Base-by-base conservation (phyloP, 2,797 vertebrate genomes). In the Meriones psammophilus region DNA sequence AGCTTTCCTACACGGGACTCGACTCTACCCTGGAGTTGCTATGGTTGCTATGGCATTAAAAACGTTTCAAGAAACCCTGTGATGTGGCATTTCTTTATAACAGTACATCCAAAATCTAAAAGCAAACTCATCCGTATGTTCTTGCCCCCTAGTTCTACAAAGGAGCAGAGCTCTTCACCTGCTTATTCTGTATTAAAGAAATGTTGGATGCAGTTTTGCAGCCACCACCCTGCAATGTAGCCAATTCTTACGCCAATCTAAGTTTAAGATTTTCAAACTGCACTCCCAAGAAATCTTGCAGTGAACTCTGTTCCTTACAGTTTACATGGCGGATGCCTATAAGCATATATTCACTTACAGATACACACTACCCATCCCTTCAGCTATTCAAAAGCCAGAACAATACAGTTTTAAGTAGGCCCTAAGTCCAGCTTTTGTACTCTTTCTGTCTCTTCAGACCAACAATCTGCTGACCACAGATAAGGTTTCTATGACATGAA, bases 11-110 rank as follows among this genome's bases (percentile, higher is more conserved):
- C 56, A 58, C 1, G 56, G 56, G 56, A 15, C 56, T 17, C 15
- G 56, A 17, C 56, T 4, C 56, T 18, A 18, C 56, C 56, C 56
- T 58, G 56, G 56, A 58, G 56, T 18, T 58, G 56, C 56, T 76
- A 50, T 10, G 28, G 74, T 76, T 24, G 46, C 42, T 42, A 76
- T 14, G 69, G 22, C 54, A 3, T 88, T 58, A 96, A 95, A 92
- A 68, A 79, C 76, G n/a, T 91, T 96, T 92, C 83, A 88, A 94
- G 81, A 95, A 88, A 69, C 77, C 46, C 76, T 92, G 89, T 93
- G 77, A 77, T 77, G 85, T 88, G 94, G 93, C 86, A 93, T 86
- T 86, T 58, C 94, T 96, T 91, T 97, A 89, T 22, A 68, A 79
- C 88, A 86, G n/a, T 69, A 58, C 14, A 87, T 4, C 24, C 46